These are phyloP conservation scores for Thera britannica DNA, from an alignment of 2,888 invertebrate genomes.

Conservation along the genomic window DNA sequence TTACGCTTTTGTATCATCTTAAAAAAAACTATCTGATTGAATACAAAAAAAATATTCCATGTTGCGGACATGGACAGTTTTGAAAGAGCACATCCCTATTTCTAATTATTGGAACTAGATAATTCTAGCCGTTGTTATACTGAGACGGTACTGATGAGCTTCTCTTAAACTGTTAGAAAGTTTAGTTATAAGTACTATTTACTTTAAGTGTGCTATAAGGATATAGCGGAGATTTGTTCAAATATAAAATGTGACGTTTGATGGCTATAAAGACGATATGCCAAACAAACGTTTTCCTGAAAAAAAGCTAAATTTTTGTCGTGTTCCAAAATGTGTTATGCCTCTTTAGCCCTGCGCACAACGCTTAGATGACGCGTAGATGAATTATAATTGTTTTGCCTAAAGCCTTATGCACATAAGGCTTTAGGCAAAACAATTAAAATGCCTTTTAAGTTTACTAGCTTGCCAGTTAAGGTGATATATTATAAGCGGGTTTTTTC, in stretches of 20 bases:
- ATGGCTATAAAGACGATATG: background rate
- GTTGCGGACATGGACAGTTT: background rate
- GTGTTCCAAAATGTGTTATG: too few relatives aligned
- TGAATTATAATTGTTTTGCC: too few relatives aligned
- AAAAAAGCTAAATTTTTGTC: too few relatives aligned
- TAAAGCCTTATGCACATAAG: background rate
- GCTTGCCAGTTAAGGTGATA: conserved; percentile 14
- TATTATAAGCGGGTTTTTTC: conserved; percentile 34
- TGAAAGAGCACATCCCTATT: conserved; percentile 45
- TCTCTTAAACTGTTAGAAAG: conserved; percentile 32
- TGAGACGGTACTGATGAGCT: conserved; percentile 32
- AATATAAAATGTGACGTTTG: background rate
- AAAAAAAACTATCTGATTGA: background rate
- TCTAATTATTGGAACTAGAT: conserved; percentile 51
- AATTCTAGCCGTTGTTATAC: conserved; percentile 31
- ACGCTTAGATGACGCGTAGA: too few relatives aligned
- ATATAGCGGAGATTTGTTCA: conserved; percentile 19
- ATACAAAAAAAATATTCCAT: background rate
- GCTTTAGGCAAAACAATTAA: conserved; percentile 10
- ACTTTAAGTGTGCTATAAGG: background rate
- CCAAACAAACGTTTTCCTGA: too few relatives aligned
- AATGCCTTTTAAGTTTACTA: conserved; percentile 6
- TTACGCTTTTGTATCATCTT: background rate
- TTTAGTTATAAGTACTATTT: conserved; percentile 14
- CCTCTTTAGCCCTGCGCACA: too few relatives aligned